These are phyloP conservation scores for Amblyjoppa proteus DNA, from an alignment of 2,888 invertebrate species.

Conservation along the genomic window DNA sequence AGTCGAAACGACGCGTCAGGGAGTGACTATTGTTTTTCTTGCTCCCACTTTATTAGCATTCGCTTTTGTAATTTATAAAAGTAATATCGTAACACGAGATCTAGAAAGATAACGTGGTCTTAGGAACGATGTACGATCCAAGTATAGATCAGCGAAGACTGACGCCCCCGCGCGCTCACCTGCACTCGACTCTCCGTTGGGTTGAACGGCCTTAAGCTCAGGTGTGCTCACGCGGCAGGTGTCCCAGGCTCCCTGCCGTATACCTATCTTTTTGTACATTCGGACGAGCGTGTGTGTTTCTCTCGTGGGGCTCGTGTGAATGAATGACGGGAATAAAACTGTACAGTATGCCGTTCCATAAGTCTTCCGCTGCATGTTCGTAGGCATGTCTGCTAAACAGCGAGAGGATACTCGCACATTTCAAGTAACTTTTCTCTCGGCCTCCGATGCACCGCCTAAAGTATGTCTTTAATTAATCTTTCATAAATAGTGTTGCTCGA, in stretches of 20 bases:
- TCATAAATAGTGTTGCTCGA: neutral
- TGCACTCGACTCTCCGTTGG: conserved; percentile 55
- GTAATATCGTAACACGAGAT: conserved; percentile 16
- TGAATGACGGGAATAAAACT: conserved; percentile 55
- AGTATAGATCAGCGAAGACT: conserved; percentile 59
- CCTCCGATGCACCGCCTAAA: neutral
- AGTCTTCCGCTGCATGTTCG: conserved; percentile 10
- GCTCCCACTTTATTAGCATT: neutral
- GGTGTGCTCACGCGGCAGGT: conserved; percentile 70
- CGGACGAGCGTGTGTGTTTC: neutral
- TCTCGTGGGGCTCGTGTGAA: conserved; percentile 44
- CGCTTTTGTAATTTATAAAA: conserved; percentile 12
- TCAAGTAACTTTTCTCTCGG: neutral
- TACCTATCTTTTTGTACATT: conserved; percentile 26
- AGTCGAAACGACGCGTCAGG: too few species aligned
- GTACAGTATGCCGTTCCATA: conserved; percentile 1
- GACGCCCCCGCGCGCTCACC: conserved; percentile 65
- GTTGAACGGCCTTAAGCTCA: conserved; percentile 70
- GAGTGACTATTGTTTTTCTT: neutral
- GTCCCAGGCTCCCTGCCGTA: conserved; percentile 46
- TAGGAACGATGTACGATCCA: conserved; percentile 13
- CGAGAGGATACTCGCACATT: neutral
- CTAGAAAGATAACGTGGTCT: neutral
- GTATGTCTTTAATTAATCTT: neutral
- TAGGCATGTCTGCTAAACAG: neutral